phyloP scores from a whole-genome alignment of 2,113 vertebrate genomes.

The Trematocara stigmaticum region DNA sequence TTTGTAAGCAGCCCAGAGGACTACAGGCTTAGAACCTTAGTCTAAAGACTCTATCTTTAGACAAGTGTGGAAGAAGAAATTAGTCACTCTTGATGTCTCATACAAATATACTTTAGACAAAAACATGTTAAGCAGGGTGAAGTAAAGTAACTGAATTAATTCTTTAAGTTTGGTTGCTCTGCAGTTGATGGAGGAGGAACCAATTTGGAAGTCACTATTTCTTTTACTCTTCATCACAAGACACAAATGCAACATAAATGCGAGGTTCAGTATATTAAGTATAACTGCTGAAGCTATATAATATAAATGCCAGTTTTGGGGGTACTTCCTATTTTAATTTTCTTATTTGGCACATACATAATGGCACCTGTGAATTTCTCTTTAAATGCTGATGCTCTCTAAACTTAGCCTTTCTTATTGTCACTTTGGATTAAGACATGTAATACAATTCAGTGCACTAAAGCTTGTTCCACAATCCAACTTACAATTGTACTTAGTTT shows the following conservation, averaged over 20 bases:
- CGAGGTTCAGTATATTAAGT: neutral
- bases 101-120: neutral
- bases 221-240: accelerated
- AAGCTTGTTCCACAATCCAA: neutral
- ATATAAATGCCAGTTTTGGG: neutral
- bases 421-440: neutral
- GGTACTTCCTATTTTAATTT: neutral
- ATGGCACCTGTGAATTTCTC: neutral
- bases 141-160: accelerated
- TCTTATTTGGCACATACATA: neutral
- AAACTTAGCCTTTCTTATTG: neutral
- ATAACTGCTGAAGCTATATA: neutral
- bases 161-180: neutral
- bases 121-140: neutral
- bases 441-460: accelerated
- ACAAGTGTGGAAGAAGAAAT: neutral
- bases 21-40: neutral
- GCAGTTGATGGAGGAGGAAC: neutral
- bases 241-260: neutral
- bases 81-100: neutral
- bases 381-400: neutral
- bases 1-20: neutral
- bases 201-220: neutral
- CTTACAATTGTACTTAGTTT: neutral
- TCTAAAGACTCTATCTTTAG: neutral